Percentiles rank a stretch among this genome's conserved stretches.
phyloP scores from a whole-genome alignment of 1,140 invertebrate genomes.

The Himalopsyche phryganea region DNA sequence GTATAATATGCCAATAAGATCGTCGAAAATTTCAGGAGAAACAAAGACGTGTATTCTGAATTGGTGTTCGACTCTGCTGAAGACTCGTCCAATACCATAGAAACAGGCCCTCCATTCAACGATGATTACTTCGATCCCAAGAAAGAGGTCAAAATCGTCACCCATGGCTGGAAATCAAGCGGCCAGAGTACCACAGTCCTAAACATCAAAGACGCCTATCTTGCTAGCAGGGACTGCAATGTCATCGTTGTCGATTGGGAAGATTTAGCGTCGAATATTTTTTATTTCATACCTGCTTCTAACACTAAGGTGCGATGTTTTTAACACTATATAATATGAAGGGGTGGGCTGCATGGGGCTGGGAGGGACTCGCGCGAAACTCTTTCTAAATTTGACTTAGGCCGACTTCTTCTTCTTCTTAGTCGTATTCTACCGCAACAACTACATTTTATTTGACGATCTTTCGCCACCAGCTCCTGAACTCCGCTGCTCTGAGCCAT shows the following conservation, averaged over 20 bases:
- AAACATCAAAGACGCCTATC: constrained; percentile 44
- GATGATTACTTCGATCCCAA: constrained; percentile 54
- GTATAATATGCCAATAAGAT: no score
- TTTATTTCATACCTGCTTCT: constrained; percentile 62
- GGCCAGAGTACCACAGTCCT: constrained; percentile 37
- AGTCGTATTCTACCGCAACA: no score
- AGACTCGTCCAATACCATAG: constrained; percentile 37
- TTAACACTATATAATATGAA: not conserved
- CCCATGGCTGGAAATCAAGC: constrained; percentile 71
- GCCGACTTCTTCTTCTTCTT: no score
- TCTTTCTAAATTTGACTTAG: no score
- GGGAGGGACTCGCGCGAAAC: not conserved
- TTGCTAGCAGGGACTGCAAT: constrained; percentile 57
- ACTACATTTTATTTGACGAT: no score
- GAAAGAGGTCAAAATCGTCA: constrained; percentile 61
- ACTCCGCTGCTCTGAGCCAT: no score
- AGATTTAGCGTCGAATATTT: constrained; percentile 58
- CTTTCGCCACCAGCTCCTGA: no score
- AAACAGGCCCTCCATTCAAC: constrained; percentile 38
- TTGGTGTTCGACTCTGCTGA: constrained; percentile 39
- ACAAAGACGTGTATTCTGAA: constrained; percentile 38
- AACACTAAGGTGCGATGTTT: constrained; percentile 47
- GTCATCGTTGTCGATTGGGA: constrained; percentile 69
- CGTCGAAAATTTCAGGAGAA: constrained; percentile 40
- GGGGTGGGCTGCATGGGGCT: not conserved